Base-by-base conservation (phyloP, 2,113 vertebrate genomes). In the Passer domesticus region DNA sequence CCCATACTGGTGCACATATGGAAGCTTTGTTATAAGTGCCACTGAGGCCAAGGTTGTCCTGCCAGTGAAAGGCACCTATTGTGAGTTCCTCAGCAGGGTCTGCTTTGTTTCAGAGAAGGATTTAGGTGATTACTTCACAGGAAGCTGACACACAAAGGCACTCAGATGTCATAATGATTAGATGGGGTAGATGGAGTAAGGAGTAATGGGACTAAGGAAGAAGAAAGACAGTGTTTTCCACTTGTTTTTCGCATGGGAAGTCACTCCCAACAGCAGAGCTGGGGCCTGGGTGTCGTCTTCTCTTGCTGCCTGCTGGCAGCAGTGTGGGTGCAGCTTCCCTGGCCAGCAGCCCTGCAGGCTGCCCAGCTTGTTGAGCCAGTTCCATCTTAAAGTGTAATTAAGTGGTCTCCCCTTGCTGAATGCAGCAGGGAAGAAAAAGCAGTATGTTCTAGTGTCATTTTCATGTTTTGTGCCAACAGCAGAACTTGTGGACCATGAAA, bases 1-100 rank as follows among this genome's bases (percentile, higher is more conserved):
- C 81, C 94, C 43, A 4, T 94, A 63, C 89, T 94, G 94, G 94
- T 94, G 95, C 95, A 94, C 95, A 96, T 95, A 95, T 95, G 95
- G 95, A 89, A 95, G 92, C 93, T 96, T 96, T 96, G 90, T 96
- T 93, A 0, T 5, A 78, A 88, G 94, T 82, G 94, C 89, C 63
- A 70, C 84, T 0, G 79, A 90, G 94, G 91, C 92, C 93, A 97
- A 93, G 89, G 95, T 94, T 91, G 88, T 88, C 63, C 66, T 89
- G 86, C 0, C 28, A 79, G 81, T 94, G 94, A 97, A 97, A 96
- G 92, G 87, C 92, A 90, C 96, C 90, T 96, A 95, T 96, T 97
- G 92, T 93, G 80, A 92, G 92, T 64, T 92, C 90, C 95, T 94
- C 94, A 95, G 94, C 88, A 80, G 93, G 96, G 66, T 86, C 86